phyloP scores from a whole-genome alignment of 2,113 vertebrate species.

The Mastomys natalensis region DNA sequence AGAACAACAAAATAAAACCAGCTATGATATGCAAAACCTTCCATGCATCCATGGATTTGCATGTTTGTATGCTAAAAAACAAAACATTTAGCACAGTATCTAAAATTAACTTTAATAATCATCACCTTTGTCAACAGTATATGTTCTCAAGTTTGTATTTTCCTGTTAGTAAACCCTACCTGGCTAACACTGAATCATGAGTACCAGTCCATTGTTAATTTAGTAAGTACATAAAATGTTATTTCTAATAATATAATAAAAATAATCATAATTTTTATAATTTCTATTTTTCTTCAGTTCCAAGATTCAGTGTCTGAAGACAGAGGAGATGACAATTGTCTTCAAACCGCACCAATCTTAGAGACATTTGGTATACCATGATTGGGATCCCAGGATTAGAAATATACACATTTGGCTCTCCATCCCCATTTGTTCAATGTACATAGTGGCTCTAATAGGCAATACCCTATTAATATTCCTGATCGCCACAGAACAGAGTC shows the following conservation, averaged over 20 bases:
- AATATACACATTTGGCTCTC: conserved; percentile 33
- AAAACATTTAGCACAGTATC: neutral
- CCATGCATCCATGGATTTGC: neutral
- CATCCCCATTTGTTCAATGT: conserved; percentile 49
- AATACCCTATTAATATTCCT: neutral
- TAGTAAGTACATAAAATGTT: neutral
- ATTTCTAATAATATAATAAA: neutral
- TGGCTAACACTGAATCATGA: neutral
- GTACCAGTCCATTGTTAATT: neutral
- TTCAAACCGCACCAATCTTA: conserved; percentile 38
- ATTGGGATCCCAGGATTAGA: conserved; percentile 45
- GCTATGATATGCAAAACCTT: neutral
- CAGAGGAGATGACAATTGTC: neutral
- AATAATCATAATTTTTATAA: neutral
- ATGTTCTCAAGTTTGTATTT: neutral
- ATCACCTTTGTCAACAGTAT: neutral
- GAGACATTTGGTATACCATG: conserved; percentile 46
- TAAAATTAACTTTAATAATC: neutral
- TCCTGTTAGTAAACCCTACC: neutral
- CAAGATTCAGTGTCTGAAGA: neutral
- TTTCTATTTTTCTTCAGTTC: neutral
- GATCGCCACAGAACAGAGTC: neutral
- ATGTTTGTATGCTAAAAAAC: neutral
- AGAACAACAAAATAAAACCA: neutral
- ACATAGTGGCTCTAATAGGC: neutral